Conservation (phyloP, 2,797 vertebrate species). For the Crax fasciolata region DNA sequence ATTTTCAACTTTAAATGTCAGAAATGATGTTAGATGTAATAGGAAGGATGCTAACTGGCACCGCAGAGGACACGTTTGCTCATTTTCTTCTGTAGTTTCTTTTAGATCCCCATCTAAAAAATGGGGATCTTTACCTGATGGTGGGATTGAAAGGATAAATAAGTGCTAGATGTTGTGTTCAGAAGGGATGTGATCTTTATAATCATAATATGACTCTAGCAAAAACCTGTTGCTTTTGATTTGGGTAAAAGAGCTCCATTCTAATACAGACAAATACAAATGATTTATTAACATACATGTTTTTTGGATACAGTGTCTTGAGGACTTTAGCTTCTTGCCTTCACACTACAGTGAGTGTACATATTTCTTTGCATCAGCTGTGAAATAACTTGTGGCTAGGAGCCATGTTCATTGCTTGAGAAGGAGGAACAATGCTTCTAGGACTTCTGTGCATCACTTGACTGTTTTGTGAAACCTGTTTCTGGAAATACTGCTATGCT, state of each 20-base stretch:
- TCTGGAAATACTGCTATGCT: constrained; percentile 21
- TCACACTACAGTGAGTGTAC: background rate
- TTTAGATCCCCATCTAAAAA: background rate
- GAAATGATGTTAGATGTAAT: background rate
- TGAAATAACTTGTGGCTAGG: constrained; percentile 50
- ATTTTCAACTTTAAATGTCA: background rate
- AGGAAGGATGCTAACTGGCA: background rate
- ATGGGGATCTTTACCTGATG: background rate
- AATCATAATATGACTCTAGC: background rate
- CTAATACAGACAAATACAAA: background rate
- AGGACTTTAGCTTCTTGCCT: background rate
- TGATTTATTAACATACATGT: background rate
- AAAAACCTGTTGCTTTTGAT: background rate
- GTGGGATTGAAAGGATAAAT: background rate
- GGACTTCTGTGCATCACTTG: constrained; percentile 32
- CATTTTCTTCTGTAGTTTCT: background rate
- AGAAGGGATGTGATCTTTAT: background rate
- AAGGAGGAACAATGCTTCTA: background rate
- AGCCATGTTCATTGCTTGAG: constrained; percentile 18
- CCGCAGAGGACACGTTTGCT: background rate
- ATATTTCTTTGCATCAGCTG: background rate
- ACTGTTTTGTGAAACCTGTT: constrained; percentile 52
- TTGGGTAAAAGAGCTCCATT: background rate
- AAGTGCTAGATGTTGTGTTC: background rate
- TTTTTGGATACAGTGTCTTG: background rate